Conservation (phyloP, 1,140 invertebrate genomes). For the Drosophila fuyamai region DNA sequence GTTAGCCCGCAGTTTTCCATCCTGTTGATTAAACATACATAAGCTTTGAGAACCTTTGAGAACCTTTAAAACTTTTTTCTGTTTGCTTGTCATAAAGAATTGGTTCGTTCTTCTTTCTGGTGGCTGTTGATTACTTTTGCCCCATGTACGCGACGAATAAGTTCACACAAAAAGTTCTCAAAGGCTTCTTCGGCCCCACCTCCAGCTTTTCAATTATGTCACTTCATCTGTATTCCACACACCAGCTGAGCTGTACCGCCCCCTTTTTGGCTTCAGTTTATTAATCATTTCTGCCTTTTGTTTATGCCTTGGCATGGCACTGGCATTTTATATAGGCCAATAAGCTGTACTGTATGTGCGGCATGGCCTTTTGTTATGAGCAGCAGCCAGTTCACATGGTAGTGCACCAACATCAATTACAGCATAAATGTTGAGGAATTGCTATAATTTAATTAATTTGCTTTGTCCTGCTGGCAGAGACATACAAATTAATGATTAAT, state of each 20-base stretch:
- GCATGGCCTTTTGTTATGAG: conserved; percentile 23
- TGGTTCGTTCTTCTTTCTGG: conserved; percentile 7
- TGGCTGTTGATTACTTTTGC: conserved; percentile 43
- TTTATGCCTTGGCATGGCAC: conserved; percentile 23
- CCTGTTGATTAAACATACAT: conserved; percentile 10
- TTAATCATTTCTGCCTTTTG: conserved; percentile 53
- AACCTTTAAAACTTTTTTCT: conserved; percentile 21
- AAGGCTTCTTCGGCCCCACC: conserved; percentile 16
- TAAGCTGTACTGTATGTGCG: conserved; percentile 30
- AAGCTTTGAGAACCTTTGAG: conserved; percentile 17
- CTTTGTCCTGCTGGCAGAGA: conserved; percentile 32
- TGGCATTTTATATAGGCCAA: conserved; percentile 56
- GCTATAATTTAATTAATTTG: conserved; percentile 71
- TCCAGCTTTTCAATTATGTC: conserved; percentile 42
- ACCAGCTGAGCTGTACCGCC: conserved; percentile 17
- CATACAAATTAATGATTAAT: conserved; percentile 66
- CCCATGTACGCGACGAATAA: conserved; percentile 13
- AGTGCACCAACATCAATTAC: conserved; percentile 36
- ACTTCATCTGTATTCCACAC: conserved; percentile 49
- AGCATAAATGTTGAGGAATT: conserved; percentile 45
- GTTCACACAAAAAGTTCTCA: conserved; percentile 42
- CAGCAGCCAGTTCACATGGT: conserved; percentile 32
- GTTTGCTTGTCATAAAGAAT: conserved; percentile 27
- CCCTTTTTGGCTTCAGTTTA: conserved; percentile 27
- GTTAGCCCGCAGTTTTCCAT: conserved; percentile 9